These are phyloP conservation scores for Tachuris rubrigastra DNA, from an alignment of 2,113 vertebrate genomes.

Conservation along the genomic window DNA sequence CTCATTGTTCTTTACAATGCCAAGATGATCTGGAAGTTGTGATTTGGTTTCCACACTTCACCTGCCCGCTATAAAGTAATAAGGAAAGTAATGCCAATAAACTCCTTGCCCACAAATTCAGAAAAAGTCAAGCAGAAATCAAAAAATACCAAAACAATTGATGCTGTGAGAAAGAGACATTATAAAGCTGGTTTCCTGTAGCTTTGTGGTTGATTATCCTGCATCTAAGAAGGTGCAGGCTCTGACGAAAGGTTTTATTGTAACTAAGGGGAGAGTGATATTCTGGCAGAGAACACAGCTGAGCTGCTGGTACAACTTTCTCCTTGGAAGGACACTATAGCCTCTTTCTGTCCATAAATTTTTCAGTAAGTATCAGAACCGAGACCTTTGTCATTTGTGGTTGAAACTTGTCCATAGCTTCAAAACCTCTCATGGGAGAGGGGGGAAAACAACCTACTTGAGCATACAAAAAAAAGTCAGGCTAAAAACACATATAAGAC, in stretches of 20 bases:
- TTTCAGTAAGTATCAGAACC: neutral
- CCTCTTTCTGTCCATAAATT: neutral
- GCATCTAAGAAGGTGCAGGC: neutral
- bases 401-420: neutral
- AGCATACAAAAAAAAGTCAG: neutral
- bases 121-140: neutral
- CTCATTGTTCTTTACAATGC: neutral
- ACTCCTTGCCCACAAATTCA: neutral
- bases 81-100: neutral
- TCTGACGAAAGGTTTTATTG: neutral
- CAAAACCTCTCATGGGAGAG: neutral
- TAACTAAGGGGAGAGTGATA: rapidly evolving
- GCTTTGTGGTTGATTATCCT: neutral
- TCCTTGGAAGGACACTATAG: neutral
- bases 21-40: neutral
- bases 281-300: neutral
- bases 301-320: neutral
- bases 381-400: neutral
- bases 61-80: neutral
- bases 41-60: neutral
- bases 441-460: neutral
- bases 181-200: neutral
- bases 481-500: neutral
- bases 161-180: neutral
- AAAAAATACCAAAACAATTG: neutral